phyloP scores from a whole-genome alignment of 2,888 invertebrate genomes.

The Eurytoma adleriae region DNA sequence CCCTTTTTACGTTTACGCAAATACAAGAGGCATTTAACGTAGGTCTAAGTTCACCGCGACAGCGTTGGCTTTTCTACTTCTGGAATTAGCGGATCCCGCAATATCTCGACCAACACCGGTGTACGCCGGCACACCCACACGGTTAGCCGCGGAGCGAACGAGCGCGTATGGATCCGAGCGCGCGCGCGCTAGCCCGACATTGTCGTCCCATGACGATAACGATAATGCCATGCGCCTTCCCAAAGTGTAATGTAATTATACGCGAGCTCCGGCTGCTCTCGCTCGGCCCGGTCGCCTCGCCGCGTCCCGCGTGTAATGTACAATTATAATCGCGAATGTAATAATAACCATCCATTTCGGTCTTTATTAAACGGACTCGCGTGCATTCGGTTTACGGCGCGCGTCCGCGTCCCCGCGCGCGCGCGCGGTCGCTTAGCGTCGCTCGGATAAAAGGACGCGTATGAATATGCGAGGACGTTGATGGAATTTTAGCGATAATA shows the following conservation, averaged over 20 bases:
- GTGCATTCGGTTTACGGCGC: conserved; percentile 35
- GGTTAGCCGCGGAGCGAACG: not conserved
- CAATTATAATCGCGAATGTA: conserved; percentile 56
- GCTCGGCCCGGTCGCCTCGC: not conserved
- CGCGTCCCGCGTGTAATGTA: conserved; percentile 52
- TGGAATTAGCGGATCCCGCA: conserved; percentile 37
- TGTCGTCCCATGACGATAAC: conserved; percentile 53
- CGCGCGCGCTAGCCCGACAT: conserved; percentile 37
- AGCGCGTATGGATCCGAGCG: not conserved
- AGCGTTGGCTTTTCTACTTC: conserved; percentile 45
- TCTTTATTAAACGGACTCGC: conserved; percentile 47
- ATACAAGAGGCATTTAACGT: not conserved
- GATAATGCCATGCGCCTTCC: conserved; percentile 49
- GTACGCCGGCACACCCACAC: not conserved
- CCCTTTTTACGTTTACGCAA: too few species aligned
- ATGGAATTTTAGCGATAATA: conserved; percentile 45
- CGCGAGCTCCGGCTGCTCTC: not conserved
- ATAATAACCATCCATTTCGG: conserved; percentile 55
- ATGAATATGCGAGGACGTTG: conserved; percentile 38
- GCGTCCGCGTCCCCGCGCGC: not conserved
- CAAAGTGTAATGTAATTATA: conserved; percentile 56
- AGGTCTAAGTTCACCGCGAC: not conserved
- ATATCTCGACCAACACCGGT: too few species aligned
- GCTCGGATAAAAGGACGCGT: not conserved
- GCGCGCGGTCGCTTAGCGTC: not conserved